Conservation (phyloP, 2,113 vertebrate species). For the Prunella himalayana region DNA sequence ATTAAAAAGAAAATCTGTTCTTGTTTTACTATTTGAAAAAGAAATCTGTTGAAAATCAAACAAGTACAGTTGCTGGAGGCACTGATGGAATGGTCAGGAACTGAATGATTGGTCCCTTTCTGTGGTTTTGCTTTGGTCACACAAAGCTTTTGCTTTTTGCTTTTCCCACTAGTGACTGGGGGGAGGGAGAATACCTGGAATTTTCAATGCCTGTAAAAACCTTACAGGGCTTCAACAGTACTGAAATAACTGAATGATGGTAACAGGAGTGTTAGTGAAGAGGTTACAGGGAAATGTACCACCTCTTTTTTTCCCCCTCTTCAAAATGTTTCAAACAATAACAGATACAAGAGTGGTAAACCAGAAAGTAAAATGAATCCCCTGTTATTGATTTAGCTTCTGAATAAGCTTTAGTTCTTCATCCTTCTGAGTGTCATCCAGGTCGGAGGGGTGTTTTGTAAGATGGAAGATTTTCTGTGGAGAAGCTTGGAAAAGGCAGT, state of each 20-base stretch:
- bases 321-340: neutral
- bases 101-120: neutral
- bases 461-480: neutral
- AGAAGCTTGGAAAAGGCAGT: neutral
- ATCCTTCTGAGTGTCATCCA: neutral
- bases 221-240: neutral
- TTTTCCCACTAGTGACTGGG: neutral
- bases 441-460: neutral
- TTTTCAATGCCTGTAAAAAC: neutral
- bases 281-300: neutral
- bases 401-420: neutral
- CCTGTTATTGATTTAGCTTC: neutral
- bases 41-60: constrained; percentile 29
- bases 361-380: neutral
- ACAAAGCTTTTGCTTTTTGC: neutral
- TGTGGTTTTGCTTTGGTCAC: neutral
- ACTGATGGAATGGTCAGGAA: neutral
- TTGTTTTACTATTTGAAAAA: constrained; percentile 14
- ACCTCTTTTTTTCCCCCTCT: neutral
- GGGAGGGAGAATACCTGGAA: neutral
- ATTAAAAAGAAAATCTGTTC: constrained; percentile 38
- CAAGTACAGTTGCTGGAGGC: neutral
- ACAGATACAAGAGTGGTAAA: neutral
- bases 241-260: neutral
- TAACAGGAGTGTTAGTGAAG: neutral